Conservation (phyloP, 2,113 vertebrate species). For the Cheilinus undulatus region DNA sequence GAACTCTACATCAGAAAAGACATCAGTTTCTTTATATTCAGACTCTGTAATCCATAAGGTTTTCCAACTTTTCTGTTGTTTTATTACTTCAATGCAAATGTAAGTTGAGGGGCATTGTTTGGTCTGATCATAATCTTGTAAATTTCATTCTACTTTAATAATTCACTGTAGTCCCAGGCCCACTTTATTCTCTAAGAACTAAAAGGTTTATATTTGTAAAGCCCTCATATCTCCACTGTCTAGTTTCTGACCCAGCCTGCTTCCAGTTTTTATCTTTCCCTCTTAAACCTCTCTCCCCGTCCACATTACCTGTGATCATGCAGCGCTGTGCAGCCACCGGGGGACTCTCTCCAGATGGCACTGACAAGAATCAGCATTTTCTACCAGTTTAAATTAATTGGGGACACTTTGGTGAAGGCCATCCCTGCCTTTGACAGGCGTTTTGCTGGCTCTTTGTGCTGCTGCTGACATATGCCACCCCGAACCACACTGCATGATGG, state of each 20-base stretch:
- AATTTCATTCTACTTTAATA: too few species aligned
- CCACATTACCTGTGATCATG: constrained; percentile 24
- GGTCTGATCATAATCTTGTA: too few species aligned
- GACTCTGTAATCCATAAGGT: too few species aligned
- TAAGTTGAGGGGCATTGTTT: too few species aligned
- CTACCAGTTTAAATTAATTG: constrained; percentile 75
- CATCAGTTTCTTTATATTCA: too few species aligned
- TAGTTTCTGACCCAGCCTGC: neutral
- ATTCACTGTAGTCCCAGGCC: too few species aligned
- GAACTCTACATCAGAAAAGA: too few species aligned
- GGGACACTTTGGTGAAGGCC: constrained; percentile 64
- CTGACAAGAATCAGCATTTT: constrained; percentile 68
- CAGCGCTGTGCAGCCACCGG: constrained; percentile 22
- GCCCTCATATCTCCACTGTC: too few species aligned
- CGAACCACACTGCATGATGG: constrained; percentile 64
- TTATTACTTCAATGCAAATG: too few species aligned
- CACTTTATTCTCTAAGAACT: too few species aligned
- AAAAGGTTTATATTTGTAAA: too few species aligned
- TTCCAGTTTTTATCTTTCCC: neutral
- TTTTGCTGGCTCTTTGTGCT: constrained; percentile 69
- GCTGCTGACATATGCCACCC: constrained; percentile 73
- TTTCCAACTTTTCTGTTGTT: too few species aligned
- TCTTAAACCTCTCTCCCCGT: neutral
- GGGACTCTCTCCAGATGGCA: constrained; percentile 74
- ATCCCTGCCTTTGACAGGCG: constrained; percentile 67